Conservation (phyloP, 1,140 invertebrate species). For the Thaumatotibia leucotreta region DNA sequence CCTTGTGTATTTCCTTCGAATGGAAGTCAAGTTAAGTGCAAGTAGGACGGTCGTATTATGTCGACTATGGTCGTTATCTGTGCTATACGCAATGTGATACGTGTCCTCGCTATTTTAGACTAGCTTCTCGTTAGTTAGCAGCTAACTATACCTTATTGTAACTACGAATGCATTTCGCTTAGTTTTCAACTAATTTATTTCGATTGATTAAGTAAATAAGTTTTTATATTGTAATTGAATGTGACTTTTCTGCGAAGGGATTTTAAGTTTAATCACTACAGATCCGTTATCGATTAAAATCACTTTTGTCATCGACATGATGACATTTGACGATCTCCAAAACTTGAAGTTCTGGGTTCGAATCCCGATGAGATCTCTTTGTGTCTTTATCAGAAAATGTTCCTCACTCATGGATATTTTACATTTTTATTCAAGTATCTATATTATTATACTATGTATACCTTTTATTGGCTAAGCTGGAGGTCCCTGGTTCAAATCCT, state of each 20-base stretch:
- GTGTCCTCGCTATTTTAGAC: slow-evolving; percentile 49
- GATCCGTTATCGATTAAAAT: too few species aligned
- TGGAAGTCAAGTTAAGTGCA: neutral
- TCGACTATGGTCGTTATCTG: neutral
- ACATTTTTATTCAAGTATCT: too few species aligned
- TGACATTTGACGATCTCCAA: too few species aligned
- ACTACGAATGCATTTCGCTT: slow-evolving; percentile 36
- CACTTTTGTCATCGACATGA: too few species aligned
- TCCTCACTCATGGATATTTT: too few species aligned
- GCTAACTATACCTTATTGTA: slow-evolving; percentile 19
- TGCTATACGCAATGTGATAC: slow-evolving; percentile 40
- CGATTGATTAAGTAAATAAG: slow-evolving; percentile 18
- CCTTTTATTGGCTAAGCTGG: too few species aligned
- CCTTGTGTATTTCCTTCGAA: neutral
- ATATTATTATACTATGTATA: too few species aligned
- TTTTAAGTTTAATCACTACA: too few species aligned
- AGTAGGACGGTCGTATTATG: neutral
- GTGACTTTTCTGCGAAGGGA: neutral
- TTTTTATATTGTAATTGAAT: slow-evolving; percentile 17
- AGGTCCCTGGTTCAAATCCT: too few species aligned
- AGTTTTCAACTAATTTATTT: slow-evolving; percentile 18
- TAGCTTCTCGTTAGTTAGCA: slow-evolving; percentile 39
- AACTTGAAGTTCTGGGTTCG: too few species aligned
- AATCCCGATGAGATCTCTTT: too few species aligned
- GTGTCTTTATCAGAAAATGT: too few species aligned